Conservation (phyloP, 2,113 vertebrate genomes). For the Odontesthes bonariensis region DNA sequence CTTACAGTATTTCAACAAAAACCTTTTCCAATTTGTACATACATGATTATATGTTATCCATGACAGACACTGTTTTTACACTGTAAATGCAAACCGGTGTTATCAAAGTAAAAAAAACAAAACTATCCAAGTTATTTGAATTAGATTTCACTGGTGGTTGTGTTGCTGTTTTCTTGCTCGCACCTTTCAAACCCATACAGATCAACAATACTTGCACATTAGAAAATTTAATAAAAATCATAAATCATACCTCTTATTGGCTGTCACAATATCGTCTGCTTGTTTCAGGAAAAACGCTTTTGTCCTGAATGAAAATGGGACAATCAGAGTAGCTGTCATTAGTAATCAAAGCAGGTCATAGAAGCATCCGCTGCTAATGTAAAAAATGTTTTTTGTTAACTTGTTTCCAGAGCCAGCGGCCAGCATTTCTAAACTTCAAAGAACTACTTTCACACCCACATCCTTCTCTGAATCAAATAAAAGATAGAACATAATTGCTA, state of each 20-base stretch:
- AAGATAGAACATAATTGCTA: constrained; percentile 71
- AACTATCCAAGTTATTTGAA: neutral
- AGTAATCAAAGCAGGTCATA: constrained; percentile 54
- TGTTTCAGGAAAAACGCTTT: constrained; percentile 14
- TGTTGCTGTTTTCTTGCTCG: constrained; percentile 5
- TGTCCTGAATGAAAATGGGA: constrained; percentile 26
- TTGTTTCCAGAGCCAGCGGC: constrained; percentile 61
- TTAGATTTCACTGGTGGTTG: neutral
- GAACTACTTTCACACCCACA: constrained; percentile 68
- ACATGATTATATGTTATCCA: too few species aligned
- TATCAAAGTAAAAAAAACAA: too few species aligned
- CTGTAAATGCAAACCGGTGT: too few species aligned
- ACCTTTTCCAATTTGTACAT: too few species aligned
- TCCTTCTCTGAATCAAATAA: constrained; percentile 60
- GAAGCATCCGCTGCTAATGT: constrained; percentile 39
- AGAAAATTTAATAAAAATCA: constrained; percentile 21
- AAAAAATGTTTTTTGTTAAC: constrained; percentile 56
- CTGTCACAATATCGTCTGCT: constrained; percentile 20
- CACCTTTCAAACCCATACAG: neutral
- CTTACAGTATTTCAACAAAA: too few species aligned
- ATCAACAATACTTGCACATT: neutral
- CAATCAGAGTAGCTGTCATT: constrained; percentile 51
- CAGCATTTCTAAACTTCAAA: constrained; percentile 72
- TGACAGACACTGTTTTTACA: too few species aligned
- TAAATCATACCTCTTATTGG: constrained; percentile 13